phyloP scores from a whole-genome alignment of 1,140 invertebrate genomes.

The Cydia fagiglandana region DNA sequence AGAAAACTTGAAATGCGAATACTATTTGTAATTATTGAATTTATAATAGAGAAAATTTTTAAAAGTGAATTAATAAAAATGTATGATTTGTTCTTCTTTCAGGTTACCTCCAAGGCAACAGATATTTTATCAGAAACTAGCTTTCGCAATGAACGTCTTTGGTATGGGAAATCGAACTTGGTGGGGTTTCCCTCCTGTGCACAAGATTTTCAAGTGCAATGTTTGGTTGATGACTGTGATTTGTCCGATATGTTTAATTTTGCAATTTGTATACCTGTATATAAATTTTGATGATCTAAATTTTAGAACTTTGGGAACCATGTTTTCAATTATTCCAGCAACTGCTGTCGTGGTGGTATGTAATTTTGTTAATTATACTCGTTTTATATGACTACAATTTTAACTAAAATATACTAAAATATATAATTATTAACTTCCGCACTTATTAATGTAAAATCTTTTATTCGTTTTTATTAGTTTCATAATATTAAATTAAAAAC shows the following conservation, averaged over 20 bases:
- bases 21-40: not conserved
- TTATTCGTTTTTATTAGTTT: too few species aligned
- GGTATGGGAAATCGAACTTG: slow-evolving; percentile 33
- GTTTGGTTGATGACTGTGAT: slow-evolving; percentile 30
- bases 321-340: slow-evolving; percentile 46
- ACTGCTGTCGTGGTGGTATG: slow-evolving; percentile 41
- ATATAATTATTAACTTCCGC: too few species aligned
- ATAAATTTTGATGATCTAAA: slow-evolving; percentile 37
- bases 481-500: too few species aligned
- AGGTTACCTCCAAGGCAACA: slow-evolving; percentile 43
- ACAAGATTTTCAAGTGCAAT: slow-evolving; percentile 34
- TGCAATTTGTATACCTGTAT: slow-evolving; percentile 41
- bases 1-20: not conserved
- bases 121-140: slow-evolving; percentile 41
- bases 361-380: not conserved
- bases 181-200: slow-evolving; percentile 37
- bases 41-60: not conserved
- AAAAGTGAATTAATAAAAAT: not conserved
- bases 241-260: slow-evolving; percentile 34
- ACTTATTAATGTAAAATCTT: too few species aligned
- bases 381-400: not conserved
- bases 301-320: slow-evolving; percentile 42
- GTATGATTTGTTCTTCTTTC: slow-evolving; percentile 31
- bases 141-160: slow-evolving; percentile 33
- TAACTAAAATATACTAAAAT: too few species aligned